These are phyloP conservation scores for Beroe ovata DNA, from an alignment of 37 sponge, comb jelly and placozoan genomes.

Conservation along the genomic window DNA sequence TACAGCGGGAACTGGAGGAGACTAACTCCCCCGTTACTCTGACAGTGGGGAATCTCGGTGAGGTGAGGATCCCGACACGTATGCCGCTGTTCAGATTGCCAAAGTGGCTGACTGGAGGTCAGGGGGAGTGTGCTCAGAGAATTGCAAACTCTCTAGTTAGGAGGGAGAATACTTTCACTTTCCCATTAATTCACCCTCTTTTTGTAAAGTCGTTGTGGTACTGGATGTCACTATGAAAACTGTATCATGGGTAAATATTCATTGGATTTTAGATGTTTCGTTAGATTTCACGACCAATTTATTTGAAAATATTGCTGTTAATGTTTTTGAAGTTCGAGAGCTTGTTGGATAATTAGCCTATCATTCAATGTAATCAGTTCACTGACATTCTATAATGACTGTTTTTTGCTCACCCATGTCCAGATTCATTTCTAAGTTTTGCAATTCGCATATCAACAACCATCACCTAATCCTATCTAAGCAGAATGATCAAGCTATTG, in stretches of 20 bases:
- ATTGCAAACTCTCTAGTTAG: background rate
- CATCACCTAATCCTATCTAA: background rate
- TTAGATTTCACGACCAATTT: too few species aligned
- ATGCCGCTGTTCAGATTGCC: conserved; percentile 11
- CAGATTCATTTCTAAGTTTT: too few species aligned
- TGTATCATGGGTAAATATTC: too few species aligned
- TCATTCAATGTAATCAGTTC: too few species aligned
- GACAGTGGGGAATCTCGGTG: conserved; percentile 14
- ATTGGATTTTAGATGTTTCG: too few species aligned
- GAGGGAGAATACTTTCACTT: background rate
- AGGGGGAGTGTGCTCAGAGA: conserved; percentile 4
- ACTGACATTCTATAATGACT: too few species aligned
- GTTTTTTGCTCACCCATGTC: too few species aligned
- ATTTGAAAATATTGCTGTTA: too few species aligned
- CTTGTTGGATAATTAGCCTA: too few species aligned
- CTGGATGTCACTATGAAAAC: background rate
- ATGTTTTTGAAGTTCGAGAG: too few species aligned
- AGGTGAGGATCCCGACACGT: background rate
- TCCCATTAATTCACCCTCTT: background rate
- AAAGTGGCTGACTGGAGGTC: background rate
- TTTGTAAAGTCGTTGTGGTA: background rate
- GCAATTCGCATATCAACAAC: too few species aligned
- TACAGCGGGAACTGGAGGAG: background rate
- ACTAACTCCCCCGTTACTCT: conserved; percentile 13
- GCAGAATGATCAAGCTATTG: background rate